phyloP scores from a whole-genome alignment of 1,140 invertebrate genomes.

The Kradibia gibbosae region DNA sequence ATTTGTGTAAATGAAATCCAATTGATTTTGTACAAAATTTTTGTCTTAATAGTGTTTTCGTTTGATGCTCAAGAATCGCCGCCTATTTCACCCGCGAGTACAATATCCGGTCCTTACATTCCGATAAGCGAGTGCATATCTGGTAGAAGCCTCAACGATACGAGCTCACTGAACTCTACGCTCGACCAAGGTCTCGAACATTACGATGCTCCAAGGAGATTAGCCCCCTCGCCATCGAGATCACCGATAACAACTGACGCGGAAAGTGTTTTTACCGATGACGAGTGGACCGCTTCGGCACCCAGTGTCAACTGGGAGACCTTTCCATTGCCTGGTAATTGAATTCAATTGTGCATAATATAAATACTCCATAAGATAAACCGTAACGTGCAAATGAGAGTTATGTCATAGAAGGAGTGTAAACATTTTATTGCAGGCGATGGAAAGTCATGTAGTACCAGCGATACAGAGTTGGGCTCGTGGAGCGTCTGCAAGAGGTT shows the following conservation, averaged over 20 bases:
- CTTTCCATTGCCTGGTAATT: constrained; percentile 67
- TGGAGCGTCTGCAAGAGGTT: constrained; percentile 75
- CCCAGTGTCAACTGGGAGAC: constrained; percentile 75
- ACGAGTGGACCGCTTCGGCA: constrained; percentile 64
- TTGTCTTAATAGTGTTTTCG: constrained; percentile 62
- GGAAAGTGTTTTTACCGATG: constrained; percentile 69
- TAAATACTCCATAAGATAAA: no score
- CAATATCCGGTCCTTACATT: constrained; percentile 83
- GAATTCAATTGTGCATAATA: constrained; percentile 31
- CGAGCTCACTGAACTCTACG: constrained; percentile 65
- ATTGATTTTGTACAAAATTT: no score
- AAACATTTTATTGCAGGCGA: constrained; percentile 54
- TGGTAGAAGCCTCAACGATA: constrained; percentile 77
- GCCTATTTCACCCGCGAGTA: constrained; percentile 75
- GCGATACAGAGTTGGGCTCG: constrained; percentile 75
- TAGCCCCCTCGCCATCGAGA: constrained; percentile 68
- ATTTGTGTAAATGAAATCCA: no score
- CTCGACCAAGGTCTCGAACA: constrained; percentile 65
- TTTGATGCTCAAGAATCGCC: constrained; percentile 75
- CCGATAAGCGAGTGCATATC: constrained; percentile 92
- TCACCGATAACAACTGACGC: constrained; percentile 66
- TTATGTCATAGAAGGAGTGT: no score
- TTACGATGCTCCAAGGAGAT: constrained; percentile 68
- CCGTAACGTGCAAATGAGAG: no score
- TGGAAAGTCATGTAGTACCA: constrained; percentile 71